Evolutionary conservation across 2,113 vertebrate species (phyloP).

Genomic region (Indicator indicator): DNA sequence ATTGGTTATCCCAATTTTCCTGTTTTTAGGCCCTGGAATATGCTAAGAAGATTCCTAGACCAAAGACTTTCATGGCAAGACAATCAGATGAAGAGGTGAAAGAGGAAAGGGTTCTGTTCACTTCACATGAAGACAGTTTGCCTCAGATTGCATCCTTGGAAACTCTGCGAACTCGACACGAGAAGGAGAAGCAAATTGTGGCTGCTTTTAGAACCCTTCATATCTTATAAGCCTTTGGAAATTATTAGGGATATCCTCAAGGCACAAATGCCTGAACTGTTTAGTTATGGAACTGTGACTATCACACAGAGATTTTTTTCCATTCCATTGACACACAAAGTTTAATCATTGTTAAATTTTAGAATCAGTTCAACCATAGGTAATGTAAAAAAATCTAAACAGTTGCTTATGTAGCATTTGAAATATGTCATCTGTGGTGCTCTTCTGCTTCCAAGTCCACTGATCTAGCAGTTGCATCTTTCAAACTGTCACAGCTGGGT

Average conservation of each 20-base stretch:
- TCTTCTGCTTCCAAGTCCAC: not conserved
- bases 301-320: not conserved
- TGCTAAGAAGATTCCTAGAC: slow-evolving; percentile 86
- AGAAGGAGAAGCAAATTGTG: slow-evolving; percentile 85
- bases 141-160: slow-evolving; percentile 78
- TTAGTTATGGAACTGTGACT: not conserved
- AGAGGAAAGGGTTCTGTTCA: not conserved
- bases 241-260: not conserved
- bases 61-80: slow-evolving; percentile 54
- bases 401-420: not conserved
- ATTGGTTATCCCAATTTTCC: not conserved
- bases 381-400: not conserved
- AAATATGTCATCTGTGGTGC: not conserved
- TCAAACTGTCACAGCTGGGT: not conserved
- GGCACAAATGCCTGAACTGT: not conserved
- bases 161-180: slow-evolving; percentile 80
- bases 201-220: slow-evolving; percentile 79
- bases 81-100: not conserved
- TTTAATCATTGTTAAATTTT: not conserved
- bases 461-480: not conserved
- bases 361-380: not conserved
- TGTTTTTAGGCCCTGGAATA: slow-evolving; percentile 88
- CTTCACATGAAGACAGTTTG: slow-evolving; percentile 31
- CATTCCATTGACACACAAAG: not conserved
- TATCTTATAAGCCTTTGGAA: slow-evolving; percentile 36